Evolutionary conservation across 2,113 vertebrate genomes (phyloP).

Genomic region (Gavia stellata): DNA sequence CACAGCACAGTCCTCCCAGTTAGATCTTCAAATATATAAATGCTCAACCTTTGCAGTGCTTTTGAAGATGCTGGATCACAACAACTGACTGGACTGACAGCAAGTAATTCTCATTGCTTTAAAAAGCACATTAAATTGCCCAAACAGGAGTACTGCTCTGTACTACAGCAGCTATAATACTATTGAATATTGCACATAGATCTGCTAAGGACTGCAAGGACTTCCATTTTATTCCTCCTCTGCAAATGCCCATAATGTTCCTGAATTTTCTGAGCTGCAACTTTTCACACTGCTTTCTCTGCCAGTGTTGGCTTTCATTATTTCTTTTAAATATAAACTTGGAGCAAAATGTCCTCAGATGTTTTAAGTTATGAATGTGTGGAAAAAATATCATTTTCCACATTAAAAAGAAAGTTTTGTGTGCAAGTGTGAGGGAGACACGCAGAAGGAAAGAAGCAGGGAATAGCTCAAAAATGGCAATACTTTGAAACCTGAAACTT

Average conservation of each 20-base stretch:
- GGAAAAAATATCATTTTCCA: conserved; percentile 27
- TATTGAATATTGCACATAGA: not conserved
- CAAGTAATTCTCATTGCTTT: not conserved
- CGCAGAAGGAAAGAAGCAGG: conserved; percentile 10
- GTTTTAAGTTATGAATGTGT: conserved; percentile 49
- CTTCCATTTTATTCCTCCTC: conserved; percentile 29
- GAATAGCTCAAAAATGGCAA: conserved; percentile 36
- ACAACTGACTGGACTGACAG: not conserved
- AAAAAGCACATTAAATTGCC: not conserved
- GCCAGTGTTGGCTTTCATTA: conserved; percentile 55
- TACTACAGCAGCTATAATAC: not conserved
- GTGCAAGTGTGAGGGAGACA: conserved; percentile 2
- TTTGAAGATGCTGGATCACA: conserved; percentile 11
- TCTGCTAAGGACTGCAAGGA: not conserved
- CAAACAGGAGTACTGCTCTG: not conserved
- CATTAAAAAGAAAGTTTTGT: conserved; percentile 50
- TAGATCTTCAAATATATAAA: not conserved
- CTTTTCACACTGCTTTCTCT: conserved; percentile 39
- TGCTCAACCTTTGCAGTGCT: not conserved
- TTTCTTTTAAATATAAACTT: conserved; percentile 62
- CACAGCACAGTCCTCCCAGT: not conserved
- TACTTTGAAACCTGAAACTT: conserved; percentile 53
- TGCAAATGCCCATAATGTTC: conserved; percentile 27
- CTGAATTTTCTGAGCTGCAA: conserved; percentile 39
- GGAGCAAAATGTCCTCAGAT: conserved; percentile 44